Conservation (phyloP, 2,113 vertebrate genomes). For the Ageneiosus marmoratus region DNA sequence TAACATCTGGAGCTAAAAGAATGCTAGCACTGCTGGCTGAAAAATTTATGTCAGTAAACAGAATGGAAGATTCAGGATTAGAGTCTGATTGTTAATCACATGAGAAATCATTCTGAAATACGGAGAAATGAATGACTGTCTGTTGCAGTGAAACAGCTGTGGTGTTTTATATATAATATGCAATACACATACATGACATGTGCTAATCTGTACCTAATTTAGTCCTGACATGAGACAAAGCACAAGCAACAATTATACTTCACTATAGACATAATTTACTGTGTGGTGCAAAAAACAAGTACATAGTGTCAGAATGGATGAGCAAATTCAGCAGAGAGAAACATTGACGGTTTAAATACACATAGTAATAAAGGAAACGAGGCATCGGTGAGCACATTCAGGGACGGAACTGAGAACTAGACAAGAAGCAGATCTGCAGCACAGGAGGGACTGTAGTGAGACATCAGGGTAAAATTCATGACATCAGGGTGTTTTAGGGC, state of each 20-base stretch:
- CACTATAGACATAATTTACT: background rate
- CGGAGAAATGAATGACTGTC: background rate
- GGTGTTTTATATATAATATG: no score
- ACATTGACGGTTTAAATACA: background rate
- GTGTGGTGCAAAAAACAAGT: background rate
- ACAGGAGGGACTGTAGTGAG: background rate
- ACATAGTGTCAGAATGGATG: background rate
- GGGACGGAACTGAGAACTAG: background rate
- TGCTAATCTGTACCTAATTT: background rate
- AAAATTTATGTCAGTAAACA: background rate
- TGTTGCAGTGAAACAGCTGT: background rate
- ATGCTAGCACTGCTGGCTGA: background rate
- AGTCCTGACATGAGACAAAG: background rate
- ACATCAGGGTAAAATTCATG: background rate
- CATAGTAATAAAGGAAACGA: background rate
- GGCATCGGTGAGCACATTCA: background rate
- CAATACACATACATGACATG: background rate
- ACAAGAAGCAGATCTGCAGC: background rate
- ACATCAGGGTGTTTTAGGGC: background rate
- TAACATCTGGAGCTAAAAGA: conserved; percentile 15
- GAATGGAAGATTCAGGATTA: background rate
- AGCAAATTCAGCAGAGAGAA: background rate
- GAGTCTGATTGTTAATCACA: background rate
- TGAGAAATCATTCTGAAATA: background rate
- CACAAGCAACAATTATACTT: background rate